Conservation (phyloP, 1,140 invertebrate genomes). For the Latrodectus geometricus region DNA sequence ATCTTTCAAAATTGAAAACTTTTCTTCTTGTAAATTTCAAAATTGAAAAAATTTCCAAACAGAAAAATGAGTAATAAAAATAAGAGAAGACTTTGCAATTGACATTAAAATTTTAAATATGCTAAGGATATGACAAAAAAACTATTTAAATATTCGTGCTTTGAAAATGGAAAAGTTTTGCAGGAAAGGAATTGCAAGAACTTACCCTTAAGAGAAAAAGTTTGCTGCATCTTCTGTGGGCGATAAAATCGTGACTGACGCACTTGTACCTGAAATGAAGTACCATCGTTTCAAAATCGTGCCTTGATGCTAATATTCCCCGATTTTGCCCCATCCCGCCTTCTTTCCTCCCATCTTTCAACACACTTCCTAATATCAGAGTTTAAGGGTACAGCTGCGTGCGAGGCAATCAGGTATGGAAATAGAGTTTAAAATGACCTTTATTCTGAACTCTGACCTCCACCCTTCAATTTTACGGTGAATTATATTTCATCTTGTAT, state of each 20-base stretch:
- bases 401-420: neutral
- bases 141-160: too few species aligned
- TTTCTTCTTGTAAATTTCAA: too few species aligned
- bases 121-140: too few species aligned
- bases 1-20: too few species aligned
- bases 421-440: constrained; percentile 13
- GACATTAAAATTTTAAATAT: too few species aligned
- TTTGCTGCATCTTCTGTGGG: neutral
- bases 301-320: too few species aligned
- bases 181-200: too few species aligned
- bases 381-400: neutral
- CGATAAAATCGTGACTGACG: constrained; percentile 33
- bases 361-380: neutral
- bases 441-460: neutral
- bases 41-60: too few species aligned
- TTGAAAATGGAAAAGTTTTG: too few species aligned
- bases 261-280: constrained; percentile 3
- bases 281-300: neutral
- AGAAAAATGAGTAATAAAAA: too few species aligned
- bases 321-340: too few species aligned
- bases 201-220: neutral
- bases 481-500: neutral
- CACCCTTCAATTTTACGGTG: neutral
- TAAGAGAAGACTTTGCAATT: too few species aligned
- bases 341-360: neutral